Evolutionary conservation across 1,140 invertebrate species (phyloP).

Genomic region (Hirudo medicinalis): DNA sequence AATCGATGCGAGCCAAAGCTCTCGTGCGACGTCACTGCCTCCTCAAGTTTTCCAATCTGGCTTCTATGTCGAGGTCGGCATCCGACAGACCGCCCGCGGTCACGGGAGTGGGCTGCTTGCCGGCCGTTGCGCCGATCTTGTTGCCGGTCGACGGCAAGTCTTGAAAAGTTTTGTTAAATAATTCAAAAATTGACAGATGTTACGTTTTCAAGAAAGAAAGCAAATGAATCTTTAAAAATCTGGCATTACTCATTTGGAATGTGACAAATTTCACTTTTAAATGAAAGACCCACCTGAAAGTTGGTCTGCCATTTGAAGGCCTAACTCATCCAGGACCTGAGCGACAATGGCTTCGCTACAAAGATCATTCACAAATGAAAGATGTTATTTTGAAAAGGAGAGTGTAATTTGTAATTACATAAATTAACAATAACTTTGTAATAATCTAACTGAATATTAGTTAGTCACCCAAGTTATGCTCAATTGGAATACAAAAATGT

Average conservation of each 20-base stretch:
- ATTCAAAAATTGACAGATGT: not conserved
- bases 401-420: no score
- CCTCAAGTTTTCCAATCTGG: conserved; percentile 77
- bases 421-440: no score
- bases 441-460: no score
- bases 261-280: no score
- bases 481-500: not conserved
- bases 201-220: not conserved
- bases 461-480: no score
- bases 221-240: not conserved
- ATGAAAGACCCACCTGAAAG: conserved; percentile 29
- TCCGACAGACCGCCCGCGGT: conserved; percentile 52
- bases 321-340: conserved; percentile 91
- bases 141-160: conserved; percentile 12
- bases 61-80: conserved; percentile 87
- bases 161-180: not conserved
- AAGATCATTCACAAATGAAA: conserved; percentile 18
- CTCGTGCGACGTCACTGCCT: conserved; percentile 54
- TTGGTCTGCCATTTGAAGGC: conserved; percentile 61
- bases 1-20: not conserved
- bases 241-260: no score
- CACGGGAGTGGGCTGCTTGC: conserved; percentile 39
- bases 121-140: not conserved
- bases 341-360: conserved; percentile 44
- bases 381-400: no score